Base-by-base conservation (phyloP, 2,113 vertebrate genomes). In the Romanogobio albipinnatus region DNA sequence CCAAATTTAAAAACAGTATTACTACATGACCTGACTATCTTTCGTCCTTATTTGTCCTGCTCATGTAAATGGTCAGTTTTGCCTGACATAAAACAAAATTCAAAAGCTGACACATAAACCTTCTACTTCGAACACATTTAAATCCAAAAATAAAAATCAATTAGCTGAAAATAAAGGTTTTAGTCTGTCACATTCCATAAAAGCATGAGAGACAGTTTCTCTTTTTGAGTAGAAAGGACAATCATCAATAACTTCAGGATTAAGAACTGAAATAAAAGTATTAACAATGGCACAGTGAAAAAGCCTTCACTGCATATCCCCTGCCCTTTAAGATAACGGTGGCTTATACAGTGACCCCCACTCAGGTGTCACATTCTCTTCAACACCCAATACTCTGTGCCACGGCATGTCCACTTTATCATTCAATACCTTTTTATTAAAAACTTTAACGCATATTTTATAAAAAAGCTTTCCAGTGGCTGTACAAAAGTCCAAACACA, bases 361-460 rank as follows among this genome's bases (percentile, higher is more conserved):
- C 4, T 66, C 62, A 66, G 62, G 62, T 33, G 33, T 33, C 26
- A 66, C 62, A 66, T 26, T 33, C 14, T 66, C 62, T 62, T 62
- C 59, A 10, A 39, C 36, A 39, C 36, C 36, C 5, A 39, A 39
- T 39, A 5, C 36, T 39, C 36, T 39, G 36, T 1, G 29, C 59
- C 24, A 26, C 7, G 2, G 59, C 10, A 3, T 26, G 59, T 53
- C 51, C 4, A 53, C 51, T 53, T 17, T 9, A 45, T 45, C 5
- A 45, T 9, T 45, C 43, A 45, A 2, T 45, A 9, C 9, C 43
- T 62, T 62, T n/a, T n/a, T 62, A 62, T 62, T 62, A 62, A 62
- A 62, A 62, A 62, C n/a, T 62, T 62, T 24, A 62, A 62, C 59
- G 26, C 59, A 62, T 62, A 62, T 62, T 26, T 62, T 62, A 62